Evolutionary conservation across 2,113 vertebrate species (phyloP), one percentile per base, ranked within the genome.

Genomic region (Aplodontia rufa): DNA sequence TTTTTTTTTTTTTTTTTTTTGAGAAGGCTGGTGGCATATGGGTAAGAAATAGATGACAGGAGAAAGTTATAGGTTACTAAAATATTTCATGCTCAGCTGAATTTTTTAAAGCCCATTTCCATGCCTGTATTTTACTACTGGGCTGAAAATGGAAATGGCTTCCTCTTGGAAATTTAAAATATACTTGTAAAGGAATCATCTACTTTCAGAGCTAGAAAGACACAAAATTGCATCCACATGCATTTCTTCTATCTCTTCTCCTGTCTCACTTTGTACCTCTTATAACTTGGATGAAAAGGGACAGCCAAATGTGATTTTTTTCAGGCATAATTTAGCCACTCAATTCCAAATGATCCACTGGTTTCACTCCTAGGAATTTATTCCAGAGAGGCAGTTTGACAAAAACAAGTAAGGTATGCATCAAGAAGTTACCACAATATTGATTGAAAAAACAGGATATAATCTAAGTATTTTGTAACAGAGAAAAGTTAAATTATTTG

Each of bases 51-150:
- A 0, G 40, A 24, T 16, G 32, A 72, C 37, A 17, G n/a, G 45
- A 64, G 2, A 74, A 79, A 87, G 64, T 24, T 71, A 80, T 0
- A 37, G 32, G 5, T 84, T 37, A 80, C 26, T 66, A 51, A 96
- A 69, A 49, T 83, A 86, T 72, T 94, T 72, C 42, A 24, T 16
- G 28, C 80, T 89, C 69, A 37, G 66, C 45, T 91, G 51, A 84
- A 62, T 69, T 90, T 94, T 94, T 76, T 6, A 94, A 92, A 83
- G 68, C 51, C 12, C 22, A 86, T 81, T 96, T 91, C 66, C 86
- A 76, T 66, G 58, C 28, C 81, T 93, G 45, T 80, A 76, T 55
- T 93, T 95, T 83, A 84, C 83, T 60, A 62, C 40, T 5, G 51
- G 92, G 35, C 51, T 72, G 75, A 87, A 95, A 90, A 92, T 45